Percentiles rank a stretch among this genome's conserved stretches.
These are phyloP conservation scores for Chanos chanos DNA, from an alignment of 2,797 vertebrate species.

Conservation along the genomic window DNA sequence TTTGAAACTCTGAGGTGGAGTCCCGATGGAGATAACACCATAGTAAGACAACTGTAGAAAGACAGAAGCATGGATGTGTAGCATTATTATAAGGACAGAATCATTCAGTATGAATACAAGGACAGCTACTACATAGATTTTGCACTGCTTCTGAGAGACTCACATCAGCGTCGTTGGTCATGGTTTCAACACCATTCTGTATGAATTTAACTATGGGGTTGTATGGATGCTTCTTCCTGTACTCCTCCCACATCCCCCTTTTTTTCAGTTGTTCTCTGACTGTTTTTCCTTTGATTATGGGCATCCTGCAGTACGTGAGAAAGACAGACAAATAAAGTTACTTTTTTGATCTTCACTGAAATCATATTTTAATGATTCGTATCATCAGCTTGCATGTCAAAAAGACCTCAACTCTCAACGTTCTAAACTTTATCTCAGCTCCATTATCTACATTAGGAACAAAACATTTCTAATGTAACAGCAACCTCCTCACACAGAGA, in stretches of 20 bases:
- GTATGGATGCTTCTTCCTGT: conserved; percentile 48
- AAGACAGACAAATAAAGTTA: not conserved
- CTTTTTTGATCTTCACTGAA: no score
- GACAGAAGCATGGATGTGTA: no score
- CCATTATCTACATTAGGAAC: no score
- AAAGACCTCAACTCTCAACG: no score
- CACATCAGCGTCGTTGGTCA: conserved; percentile 73
- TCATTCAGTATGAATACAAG: not conserved
- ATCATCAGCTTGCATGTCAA: no score
- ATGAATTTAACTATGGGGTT: conserved; percentile 54
- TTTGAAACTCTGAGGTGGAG: conserved; percentile 73
- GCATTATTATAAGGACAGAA: not conserved
- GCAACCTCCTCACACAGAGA: no score
- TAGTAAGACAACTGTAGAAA: conserved; percentile 77
- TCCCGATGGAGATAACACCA: conserved; percentile 71
- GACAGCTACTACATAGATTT: not conserved
- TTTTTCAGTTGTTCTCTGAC: conserved; percentile 63
- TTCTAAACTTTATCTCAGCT: no score
- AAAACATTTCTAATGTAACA: no score
- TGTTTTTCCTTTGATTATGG: conserved; percentile 74
- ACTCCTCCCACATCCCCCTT: conserved; percentile 61
- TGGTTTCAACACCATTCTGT: conserved; percentile 42
- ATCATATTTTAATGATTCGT: no score
- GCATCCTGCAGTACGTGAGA: conserved; percentile 56
- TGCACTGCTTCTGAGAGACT: conserved; percentile 42